phyloP scores from a whole-genome alignment of 2,113 vertebrate genomes.

The Cryptomyrus ogoouensis region DNA sequence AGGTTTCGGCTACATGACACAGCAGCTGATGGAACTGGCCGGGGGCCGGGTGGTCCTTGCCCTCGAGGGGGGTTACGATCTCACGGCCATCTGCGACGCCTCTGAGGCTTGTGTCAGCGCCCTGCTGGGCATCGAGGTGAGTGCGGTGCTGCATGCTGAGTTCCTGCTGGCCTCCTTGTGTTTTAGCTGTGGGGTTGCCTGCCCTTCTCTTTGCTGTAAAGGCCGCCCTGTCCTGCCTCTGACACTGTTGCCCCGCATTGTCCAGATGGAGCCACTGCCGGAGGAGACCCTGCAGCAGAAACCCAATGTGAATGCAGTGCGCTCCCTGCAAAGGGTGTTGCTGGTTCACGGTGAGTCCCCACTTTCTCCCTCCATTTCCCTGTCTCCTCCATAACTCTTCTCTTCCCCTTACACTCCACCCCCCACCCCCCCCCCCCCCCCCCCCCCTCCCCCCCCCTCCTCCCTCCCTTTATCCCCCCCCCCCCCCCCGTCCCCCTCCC shows the following conservation, averaged over 20 bases:
- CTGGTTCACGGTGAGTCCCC: constrained; percentile 78
- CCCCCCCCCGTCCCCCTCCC: too few relatives aligned
- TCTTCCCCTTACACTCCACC: not conserved
- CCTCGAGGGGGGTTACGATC: constrained; percentile 82
- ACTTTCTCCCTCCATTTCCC: not conserved
- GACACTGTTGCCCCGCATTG: not conserved
- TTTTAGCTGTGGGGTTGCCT: not conserved
- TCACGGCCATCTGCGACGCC: constrained; percentile 84
- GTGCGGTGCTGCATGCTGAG: not conserved
- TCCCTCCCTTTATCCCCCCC: too few relatives aligned
- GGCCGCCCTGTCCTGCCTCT: not conserved
- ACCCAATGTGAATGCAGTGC: constrained; percentile 74
- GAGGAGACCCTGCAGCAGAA: constrained; percentile 72
- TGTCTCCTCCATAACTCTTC: not conserved
- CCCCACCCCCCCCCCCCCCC: not conserved
- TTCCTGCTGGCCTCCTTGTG: not conserved
- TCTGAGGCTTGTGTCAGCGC: constrained; percentile 83
- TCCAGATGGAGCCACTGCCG: constrained; percentile 75
- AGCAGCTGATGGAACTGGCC: constrained; percentile 83
- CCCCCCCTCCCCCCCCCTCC: too few relatives aligned
- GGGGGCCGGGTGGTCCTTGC: constrained; percentile 78
- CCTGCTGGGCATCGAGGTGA: constrained; percentile 82
- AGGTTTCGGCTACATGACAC: constrained; percentile 92
- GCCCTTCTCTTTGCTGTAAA: not conserved
- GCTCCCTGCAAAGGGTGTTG: constrained; percentile 74